These are phyloP conservation scores for Maniola jurtina DNA, from an alignment of 1,140 invertebrate species.

Conservation along the genomic window DNA sequence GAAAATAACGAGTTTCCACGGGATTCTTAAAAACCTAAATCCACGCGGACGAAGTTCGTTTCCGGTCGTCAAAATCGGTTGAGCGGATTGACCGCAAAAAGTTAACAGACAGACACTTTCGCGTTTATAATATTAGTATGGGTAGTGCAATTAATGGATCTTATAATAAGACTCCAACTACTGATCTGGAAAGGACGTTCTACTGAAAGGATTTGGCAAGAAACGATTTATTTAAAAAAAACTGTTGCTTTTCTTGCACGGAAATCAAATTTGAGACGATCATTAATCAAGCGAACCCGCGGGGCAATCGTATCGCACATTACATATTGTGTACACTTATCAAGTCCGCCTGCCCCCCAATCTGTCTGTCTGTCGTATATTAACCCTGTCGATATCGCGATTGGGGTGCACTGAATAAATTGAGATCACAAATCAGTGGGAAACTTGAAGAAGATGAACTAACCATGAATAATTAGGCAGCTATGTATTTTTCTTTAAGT, in stretches of 20 bases:
- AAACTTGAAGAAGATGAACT: conserved; percentile 7
- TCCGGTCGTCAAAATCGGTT: too few species aligned
- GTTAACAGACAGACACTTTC: too few species aligned
- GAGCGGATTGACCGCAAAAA: too few species aligned
- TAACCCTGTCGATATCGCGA: conserved; percentile 45
- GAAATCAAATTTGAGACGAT: not conserved
- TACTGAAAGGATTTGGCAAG: too few species aligned
- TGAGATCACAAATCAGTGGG: conserved; percentile 37
- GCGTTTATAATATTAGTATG: too few species aligned
- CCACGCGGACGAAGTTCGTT: too few species aligned
- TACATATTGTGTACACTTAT: conserved; percentile 26
- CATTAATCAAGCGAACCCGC: conserved; percentile 11
- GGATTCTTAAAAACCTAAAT: too few species aligned
- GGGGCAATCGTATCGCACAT: conserved; percentile 4
- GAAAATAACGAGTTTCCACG: too few species aligned
- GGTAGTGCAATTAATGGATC: too few species aligned
- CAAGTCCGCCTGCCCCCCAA: conserved; percentile 25
- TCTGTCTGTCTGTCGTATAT: conserved; percentile 23
- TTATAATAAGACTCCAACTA: too few species aligned
- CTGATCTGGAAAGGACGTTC: too few species aligned
- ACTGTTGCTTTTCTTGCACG: not conserved
- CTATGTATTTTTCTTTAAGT: too few species aligned
- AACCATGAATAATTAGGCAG: conserved; percentile 22
- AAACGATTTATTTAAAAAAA: not conserved
- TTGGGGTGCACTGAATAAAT: conserved; percentile 32